Percentiles rank a stretch among this genome's conserved stretches.
These are phyloP conservation scores for Caenorhabditis sulstoni DNA, from an alignment of 2,888 invertebrate species.

Conservation along the genomic window DNA sequence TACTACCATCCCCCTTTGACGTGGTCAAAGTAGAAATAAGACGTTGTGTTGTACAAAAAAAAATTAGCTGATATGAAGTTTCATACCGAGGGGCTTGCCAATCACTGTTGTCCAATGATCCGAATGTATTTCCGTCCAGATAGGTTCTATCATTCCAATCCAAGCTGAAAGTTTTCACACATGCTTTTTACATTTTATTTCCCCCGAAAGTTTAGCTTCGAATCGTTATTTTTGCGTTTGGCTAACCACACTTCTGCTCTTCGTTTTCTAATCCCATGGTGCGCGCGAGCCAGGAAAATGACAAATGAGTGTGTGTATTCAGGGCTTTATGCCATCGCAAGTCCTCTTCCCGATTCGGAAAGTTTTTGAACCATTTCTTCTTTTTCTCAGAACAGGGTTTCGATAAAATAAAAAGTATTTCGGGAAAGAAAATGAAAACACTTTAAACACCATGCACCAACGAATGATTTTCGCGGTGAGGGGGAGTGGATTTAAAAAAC, in stretches of 20 bases:
- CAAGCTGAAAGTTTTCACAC: slow-evolving; percentile 57
- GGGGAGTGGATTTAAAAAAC: too few relatives aligned
- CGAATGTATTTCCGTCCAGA: slow-evolving; percentile 66
- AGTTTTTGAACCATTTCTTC: neutral
- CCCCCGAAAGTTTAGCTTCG: neutral
- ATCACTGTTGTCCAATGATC: slow-evolving; percentile 60
- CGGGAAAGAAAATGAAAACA: too few relatives aligned
- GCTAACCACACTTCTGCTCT: slow-evolving; percentile 1
- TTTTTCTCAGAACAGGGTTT: neutral
- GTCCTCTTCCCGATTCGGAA: neutral
- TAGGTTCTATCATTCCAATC: slow-evolving; percentile 68
- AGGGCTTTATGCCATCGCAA: slow-evolving; percentile 7
- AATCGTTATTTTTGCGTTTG: slow-evolving; percentile 33
- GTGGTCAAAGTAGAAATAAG: too few relatives aligned
- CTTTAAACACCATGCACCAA: too few relatives aligned
- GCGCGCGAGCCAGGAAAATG: slow-evolving; percentile 37
- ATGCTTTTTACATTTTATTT: slow-evolving; percentile 1
- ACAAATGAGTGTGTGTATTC: slow-evolving; percentile 48
- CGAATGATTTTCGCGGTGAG: too few relatives aligned
- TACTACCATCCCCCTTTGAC: too few relatives aligned
- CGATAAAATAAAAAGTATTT: too few relatives aligned
- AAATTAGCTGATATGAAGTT: too few relatives aligned
- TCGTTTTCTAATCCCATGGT: slow-evolving; percentile 49
- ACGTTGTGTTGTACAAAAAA: too few relatives aligned
- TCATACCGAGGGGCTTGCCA: slow-evolving; percentile 64